Evolutionary conservation across 92 coral and sea anemone species (phyloP).

Genomic region (Zoanthus gigantus): DNA sequence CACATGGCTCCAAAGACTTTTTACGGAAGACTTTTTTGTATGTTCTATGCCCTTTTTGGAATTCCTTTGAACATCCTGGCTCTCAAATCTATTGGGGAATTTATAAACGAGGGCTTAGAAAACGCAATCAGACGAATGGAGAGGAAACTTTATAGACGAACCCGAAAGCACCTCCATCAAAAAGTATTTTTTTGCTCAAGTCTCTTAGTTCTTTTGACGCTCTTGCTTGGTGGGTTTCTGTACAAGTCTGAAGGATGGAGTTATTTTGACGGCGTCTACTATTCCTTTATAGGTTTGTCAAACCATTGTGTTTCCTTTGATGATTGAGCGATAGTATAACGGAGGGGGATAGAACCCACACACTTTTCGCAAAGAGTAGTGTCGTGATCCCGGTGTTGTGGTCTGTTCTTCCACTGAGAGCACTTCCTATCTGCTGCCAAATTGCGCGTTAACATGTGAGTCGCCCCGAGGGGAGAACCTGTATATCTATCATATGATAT

Average conservation of each 20-base stretch:
- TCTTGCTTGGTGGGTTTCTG: slow-evolving; percentile 28
- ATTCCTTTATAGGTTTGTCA: slow-evolving; percentile 39
- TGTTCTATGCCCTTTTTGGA: slow-evolving; percentile 37
- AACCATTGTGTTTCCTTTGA: too few relatives aligned
- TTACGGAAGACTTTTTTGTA: slow-evolving; percentile 31
- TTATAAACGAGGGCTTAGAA: slow-evolving; percentile 23
- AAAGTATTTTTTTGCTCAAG: slow-evolving; percentile 36
- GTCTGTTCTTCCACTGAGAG: too few relatives aligned
- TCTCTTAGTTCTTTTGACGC: slow-evolving; percentile 12
- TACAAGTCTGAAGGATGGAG: slow-evolving; percentile 43
- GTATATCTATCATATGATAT: too few relatives aligned
- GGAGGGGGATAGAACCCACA: too few relatives aligned
- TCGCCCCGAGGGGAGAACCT: too few relatives aligned
- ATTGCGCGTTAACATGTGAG: too few relatives aligned
- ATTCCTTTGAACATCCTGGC: slow-evolving; percentile 43
- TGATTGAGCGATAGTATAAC: too few relatives aligned
- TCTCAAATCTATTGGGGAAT: slow-evolving; percentile 43
- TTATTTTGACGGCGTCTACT: slow-evolving; percentile 35
- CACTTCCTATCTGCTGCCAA: too few relatives aligned
- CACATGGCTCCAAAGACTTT: slow-evolving; percentile 45
- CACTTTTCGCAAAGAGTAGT: too few relatives aligned
- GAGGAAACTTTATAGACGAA: slow-evolving; percentile 19
- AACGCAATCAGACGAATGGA: slow-evolving; percentile 16
- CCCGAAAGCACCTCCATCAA: slow-evolving; percentile 24
- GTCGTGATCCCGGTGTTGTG: too few relatives aligned